Evolutionary conservation across 2,113 vertebrate species (phyloP).

Genomic region (Seriola rivoliana): DNA sequence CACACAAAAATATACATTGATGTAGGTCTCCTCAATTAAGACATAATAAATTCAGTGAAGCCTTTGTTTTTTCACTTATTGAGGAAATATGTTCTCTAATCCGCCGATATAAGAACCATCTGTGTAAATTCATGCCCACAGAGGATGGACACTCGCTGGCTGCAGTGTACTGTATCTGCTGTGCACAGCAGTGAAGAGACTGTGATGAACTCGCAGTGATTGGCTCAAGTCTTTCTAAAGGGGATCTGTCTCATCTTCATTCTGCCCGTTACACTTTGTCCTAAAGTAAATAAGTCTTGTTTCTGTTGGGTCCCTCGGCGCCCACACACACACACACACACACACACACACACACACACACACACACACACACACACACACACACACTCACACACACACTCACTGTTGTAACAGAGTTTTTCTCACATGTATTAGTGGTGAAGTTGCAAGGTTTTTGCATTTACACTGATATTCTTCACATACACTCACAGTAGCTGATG

Average conservation of each 20-base stretch:
- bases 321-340: constrained; percentile 47
- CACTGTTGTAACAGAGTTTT: constrained; percentile 30
- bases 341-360: constrained; percentile 46
- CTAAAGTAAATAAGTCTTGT: constrained; percentile 71
- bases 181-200: constrained; percentile 42
- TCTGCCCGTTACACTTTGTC: constrained; percentile 41
- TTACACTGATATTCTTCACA: constrained; percentile 35
- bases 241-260: constrained; percentile 68
- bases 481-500: constrained; percentile 20
- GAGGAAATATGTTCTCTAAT: constrained; percentile 83
- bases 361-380: constrained; percentile 51
- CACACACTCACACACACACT: constrained; percentile 43
- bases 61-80: constrained; percentile 76
- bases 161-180: constrained; percentile 73
- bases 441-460: constrained; percentile 11
- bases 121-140: constrained; percentile 82
- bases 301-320: constrained; percentile 50
- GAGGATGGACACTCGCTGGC: constrained; percentile 69
- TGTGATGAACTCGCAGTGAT: constrained; percentile 42
- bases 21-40: constrained; percentile 81
- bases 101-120: constrained; percentile 84
- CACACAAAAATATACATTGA: constrained; percentile 79
- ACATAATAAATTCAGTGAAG: constrained; percentile 81
- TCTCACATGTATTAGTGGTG: constrained; percentile 17
- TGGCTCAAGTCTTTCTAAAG: constrained; percentile 55